Evolutionary conservation across 2,797 vertebrate genomes (phyloP).

Genomic region (Neosalanx taihuensis): DNA sequence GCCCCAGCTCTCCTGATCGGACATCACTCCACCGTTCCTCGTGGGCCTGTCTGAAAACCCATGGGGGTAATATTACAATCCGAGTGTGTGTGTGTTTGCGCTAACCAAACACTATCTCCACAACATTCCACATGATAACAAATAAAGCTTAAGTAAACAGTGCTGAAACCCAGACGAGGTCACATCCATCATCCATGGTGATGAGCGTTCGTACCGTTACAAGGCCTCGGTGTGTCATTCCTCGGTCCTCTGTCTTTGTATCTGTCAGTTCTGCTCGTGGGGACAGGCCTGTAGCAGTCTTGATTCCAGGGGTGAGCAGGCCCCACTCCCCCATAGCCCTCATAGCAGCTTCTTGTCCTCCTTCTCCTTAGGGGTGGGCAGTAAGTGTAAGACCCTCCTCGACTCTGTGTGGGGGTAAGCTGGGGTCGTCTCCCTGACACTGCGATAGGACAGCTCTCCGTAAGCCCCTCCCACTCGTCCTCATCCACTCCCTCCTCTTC

Average conservation of each 20-base stretch:
- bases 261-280: conserved; percentile 33
- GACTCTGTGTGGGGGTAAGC: neutral
- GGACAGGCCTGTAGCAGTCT: conserved; percentile 31
- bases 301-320: conserved; percentile 20
- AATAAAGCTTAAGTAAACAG: neutral
- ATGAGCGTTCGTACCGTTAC: conserved; percentile 25
- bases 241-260: conserved; percentile 27
- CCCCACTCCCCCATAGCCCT: conserved; percentile 16
- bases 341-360: conserved; percentile 16
- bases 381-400: neutral
- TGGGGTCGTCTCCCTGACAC: conserved; percentile 23
- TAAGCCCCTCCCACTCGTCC: neutral
- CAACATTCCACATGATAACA: neutral
- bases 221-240: conserved; percentile 29
- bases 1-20: conserved; percentile 47
- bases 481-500: conserved; percentile 18
- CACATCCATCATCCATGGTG: neutral
- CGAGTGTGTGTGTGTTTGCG: neutral
- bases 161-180: neutral
- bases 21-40: conserved; percentile 5
- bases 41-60: conserved; percentile 24
- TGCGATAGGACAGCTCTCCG: conserved; percentile 10
- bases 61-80: neutral
- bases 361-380: conserved; percentile 29
- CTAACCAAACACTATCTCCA: too few relatives aligned